These are phyloP conservation scores for Calephelis virginiensis DNA, from an alignment of 1,140 invertebrate species.

Conservation along the genomic window DNA sequence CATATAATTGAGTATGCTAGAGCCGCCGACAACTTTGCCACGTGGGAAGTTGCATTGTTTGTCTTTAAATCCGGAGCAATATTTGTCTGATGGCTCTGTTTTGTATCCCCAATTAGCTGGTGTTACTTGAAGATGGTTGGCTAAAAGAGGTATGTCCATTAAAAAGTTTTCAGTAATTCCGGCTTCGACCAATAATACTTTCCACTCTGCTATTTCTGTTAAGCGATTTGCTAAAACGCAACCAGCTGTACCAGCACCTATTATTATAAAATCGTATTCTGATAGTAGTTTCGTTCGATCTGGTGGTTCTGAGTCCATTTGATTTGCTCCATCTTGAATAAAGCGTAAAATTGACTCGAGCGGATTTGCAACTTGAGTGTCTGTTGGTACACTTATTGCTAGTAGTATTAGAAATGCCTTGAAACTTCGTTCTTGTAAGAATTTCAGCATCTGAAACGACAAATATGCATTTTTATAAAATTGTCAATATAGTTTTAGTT, in stretches of 20 bases:
- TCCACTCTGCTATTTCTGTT: conserved; percentile 82
- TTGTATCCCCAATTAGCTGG: conserved; percentile 80
- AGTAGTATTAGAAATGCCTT: conserved; percentile 50
- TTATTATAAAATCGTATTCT: conserved; percentile 73
- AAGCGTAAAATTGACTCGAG: conserved; percentile 59
- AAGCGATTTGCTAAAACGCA: conserved; percentile 82
- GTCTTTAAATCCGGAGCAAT: conserved; percentile 79
- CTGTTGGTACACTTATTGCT: conserved; percentile 37
- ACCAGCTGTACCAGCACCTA: conserved; percentile 79
- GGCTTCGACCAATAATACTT: conserved; percentile 83
- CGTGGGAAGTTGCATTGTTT: conserved; percentile 84
- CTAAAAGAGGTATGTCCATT: conserved; percentile 83
- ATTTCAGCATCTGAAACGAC: conserved; percentile 54
- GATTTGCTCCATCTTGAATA: conserved; percentile 54
- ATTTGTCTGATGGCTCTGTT: conserved; percentile 78
- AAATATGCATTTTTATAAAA: no score
- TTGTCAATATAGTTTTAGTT: no score
- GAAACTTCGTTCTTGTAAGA: conserved; percentile 34
- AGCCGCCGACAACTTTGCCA: conserved; percentile 90
- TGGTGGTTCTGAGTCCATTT: conserved; percentile 61
- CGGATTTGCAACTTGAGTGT: conserved; percentile 46
- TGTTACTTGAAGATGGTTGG: conserved; percentile 81
- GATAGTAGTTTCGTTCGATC: conserved; percentile 50
- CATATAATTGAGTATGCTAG: conserved; percentile 94
- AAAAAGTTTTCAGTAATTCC: conserved; percentile 83